These are phyloP conservation scores for Pangasius krempfi DNA, from an alignment of 2,797 vertebrate genomes.

Conservation along the genomic window DNA sequence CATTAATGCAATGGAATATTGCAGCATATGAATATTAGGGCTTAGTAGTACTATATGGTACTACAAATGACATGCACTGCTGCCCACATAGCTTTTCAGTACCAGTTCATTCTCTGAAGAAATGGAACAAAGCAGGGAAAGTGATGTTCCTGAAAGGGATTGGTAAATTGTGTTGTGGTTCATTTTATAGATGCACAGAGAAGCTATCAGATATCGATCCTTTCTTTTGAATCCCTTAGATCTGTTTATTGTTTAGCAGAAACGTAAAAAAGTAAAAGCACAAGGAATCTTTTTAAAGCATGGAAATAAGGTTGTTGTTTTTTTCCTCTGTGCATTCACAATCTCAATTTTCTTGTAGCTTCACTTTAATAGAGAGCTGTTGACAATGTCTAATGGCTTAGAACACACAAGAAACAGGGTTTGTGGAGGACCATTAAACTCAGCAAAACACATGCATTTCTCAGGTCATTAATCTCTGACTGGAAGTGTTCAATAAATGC, in stretches of 20 bases:
- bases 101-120: not conserved
- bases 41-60: not conserved
- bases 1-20: not conserved
- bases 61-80: not conserved
- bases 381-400: conserved; percentile 4
- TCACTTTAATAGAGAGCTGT: not conserved
- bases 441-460: not conserved
- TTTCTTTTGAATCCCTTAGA: not conserved
- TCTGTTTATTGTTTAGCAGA: not conserved
- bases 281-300: not conserved
- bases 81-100: not conserved
- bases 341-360: not conserved
- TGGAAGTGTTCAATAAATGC: not conserved
- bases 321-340: not conserved
- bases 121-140: not conserved
- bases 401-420: conserved; percentile 13
- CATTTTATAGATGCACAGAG: not conserved
- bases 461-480: conserved; percentile 9
- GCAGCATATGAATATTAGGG: not conserved
- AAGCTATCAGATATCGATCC: not conserved
- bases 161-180: not conserved
- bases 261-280: not conserved
- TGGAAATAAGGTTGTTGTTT: not conserved
- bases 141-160: not conserved
- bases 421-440: conserved; percentile 5